phyloP scores from a whole-genome alignment of 2,113 vertebrate genomes.

The Pelvicachromis taeniatus region DNA sequence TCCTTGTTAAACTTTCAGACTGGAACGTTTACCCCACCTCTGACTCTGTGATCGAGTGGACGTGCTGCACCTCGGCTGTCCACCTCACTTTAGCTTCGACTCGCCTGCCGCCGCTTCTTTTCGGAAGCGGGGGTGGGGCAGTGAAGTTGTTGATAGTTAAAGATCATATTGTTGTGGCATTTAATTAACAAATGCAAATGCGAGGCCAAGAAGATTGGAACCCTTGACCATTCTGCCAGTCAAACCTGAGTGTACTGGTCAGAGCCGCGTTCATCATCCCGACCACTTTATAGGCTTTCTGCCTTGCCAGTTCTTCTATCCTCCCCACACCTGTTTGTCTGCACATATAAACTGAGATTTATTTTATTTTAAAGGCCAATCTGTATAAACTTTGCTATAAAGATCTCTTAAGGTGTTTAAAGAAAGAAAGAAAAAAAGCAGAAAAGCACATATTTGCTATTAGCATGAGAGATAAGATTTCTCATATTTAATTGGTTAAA shows the following conservation, averaged over 20 bases:
- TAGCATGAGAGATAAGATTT: constrained; percentile 62
- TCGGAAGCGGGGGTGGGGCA: neutral
- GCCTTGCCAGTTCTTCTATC: neutral
- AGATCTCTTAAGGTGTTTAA: constrained; percentile 48
- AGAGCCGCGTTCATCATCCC: constrained; percentile 19
- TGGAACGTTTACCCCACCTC: constrained; percentile 9
- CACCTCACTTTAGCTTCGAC: constrained; percentile 48
- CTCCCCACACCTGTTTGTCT: constrained; percentile 5
- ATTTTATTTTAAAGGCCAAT: constrained; percentile 28
- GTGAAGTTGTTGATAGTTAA: constrained; percentile 63
- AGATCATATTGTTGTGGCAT: constrained; percentile 77
- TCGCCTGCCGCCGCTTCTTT: neutral
- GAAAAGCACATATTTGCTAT: constrained; percentile 64
- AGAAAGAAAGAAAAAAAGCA: constrained; percentile 32
- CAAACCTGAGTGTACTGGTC: constrained; percentile 46
- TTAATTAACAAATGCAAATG: constrained; percentile 78
- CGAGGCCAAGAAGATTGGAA: constrained; percentile 58
- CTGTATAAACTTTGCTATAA: constrained; percentile 52
- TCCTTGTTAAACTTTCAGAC: constrained; percentile 37
- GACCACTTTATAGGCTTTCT: constrained; percentile 29
- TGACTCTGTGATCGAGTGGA: constrained; percentile 15
- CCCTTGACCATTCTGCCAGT: constrained; percentile 69
- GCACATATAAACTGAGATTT: neutral
- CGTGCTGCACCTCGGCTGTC: constrained; percentile 36
- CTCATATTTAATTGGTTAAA: constrained; percentile 74